Conservation (phyloP, 2,797 vertebrate species). For the Hypotaenidia okinawae region DNA sequence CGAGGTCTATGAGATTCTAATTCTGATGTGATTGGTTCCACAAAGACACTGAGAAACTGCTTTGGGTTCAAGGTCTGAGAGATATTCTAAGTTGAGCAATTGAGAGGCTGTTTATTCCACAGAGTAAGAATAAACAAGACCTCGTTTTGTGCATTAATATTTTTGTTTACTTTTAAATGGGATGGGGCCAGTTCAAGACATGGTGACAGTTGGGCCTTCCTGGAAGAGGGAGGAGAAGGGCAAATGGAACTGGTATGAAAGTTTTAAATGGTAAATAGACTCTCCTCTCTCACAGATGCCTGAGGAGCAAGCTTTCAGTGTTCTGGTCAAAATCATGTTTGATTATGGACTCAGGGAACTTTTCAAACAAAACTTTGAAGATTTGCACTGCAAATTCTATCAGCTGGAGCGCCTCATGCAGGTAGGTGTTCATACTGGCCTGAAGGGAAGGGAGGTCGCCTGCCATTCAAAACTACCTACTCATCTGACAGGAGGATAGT, state of each 20-base stretch:
- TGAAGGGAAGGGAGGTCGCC: accelerated
- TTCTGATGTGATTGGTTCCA: background rate
- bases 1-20: background rate
- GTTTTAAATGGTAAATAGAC: background rate
- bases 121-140: background rate
- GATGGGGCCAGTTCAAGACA: background rate
- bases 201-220: background rate
- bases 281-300: slow-evolving; percentile 88
- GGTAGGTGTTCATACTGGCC: slow-evolving; percentile 69
- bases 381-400: slow-evolving; percentile 99
- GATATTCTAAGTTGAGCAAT: background rate
- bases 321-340: slow-evolving; percentile 99
- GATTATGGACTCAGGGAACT: slow-evolving; percentile 99
- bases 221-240: background rate
- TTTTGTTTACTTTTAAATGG: background rate
- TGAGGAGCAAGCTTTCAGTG: slow-evolving; percentile 98
- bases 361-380: slow-evolving; percentile 99
- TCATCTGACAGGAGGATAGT: accelerated
- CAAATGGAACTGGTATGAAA: background rate
- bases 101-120: background rate
- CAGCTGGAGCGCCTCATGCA: slow-evolving; percentile 98
- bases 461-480: background rate
- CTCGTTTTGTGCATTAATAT: background rate
- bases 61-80: background rate
- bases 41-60: background rate